These are phyloP conservation scores for Anseranas semipalmata DNA, from an alignment of 2,113 vertebrate genomes.

Conservation along the genomic window DNA sequence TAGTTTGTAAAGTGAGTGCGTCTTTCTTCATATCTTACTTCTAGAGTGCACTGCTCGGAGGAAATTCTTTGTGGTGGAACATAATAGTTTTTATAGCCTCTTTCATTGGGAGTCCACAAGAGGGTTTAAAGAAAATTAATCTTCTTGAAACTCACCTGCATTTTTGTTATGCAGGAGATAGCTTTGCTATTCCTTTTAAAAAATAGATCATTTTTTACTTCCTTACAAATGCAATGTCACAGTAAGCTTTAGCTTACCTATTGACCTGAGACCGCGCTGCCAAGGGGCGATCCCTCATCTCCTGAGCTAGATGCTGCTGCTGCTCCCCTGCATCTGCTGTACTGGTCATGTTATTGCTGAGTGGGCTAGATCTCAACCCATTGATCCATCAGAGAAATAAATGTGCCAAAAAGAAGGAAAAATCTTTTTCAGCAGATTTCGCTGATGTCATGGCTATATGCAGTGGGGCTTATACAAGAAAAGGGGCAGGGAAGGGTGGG, in stretches of 20 bases:
- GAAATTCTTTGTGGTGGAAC: neutral
- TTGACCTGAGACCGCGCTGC: neutral
- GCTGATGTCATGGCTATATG: neutral
- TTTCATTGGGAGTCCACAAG: neutral
- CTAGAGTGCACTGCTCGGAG: neutral
- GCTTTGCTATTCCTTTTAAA: neutral
- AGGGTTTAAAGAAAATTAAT: neutral
- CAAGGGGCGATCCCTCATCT: neutral
- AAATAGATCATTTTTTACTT: neutral
- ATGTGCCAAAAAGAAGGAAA: neutral
- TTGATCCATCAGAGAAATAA: neutral
- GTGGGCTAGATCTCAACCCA: neutral
- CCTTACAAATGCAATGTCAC: neutral
- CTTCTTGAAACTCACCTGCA: neutral
- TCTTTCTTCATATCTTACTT: slow-evolving; percentile 21
- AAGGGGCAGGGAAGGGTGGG: neutral
- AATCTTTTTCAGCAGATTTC: neutral
- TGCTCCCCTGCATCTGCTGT: neutral
- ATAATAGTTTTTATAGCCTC: neutral
- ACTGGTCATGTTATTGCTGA: neutral
- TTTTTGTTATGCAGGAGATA: neutral
- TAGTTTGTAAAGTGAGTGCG: neutral
- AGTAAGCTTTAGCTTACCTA: neutral
- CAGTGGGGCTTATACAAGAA: neutral
- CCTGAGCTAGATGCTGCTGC: neutral